A percentile compares a stretch with the other conserved stretches of the same genome.
Evolutionary conservation across 2,888 invertebrate species (phyloP).

Genomic region (Axea sp.): DNA sequence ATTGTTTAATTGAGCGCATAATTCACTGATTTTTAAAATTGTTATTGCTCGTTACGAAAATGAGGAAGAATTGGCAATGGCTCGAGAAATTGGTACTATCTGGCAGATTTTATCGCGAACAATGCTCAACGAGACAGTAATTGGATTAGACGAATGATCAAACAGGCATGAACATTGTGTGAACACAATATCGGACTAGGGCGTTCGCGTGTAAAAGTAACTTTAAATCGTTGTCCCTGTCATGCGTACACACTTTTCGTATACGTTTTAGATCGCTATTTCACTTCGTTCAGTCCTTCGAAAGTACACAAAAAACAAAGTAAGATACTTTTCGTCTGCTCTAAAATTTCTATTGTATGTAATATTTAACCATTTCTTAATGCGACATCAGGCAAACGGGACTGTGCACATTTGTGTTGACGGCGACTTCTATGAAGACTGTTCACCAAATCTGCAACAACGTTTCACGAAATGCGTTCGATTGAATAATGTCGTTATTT

Average conservation of each 20-base stretch:
- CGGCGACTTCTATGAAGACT: slow-evolving; percentile 43
- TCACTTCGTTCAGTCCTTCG: neutral
- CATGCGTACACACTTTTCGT: slow-evolving; percentile 8
- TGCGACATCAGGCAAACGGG: slow-evolving; percentile 17
- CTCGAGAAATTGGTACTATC: slow-evolving; percentile 57
- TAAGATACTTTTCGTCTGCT: slow-evolving; percentile 38
- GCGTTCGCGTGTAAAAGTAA: slow-evolving; percentile 31
- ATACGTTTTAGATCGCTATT: too few relatives aligned
- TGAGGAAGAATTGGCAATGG: slow-evolving; percentile 56
- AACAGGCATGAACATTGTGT: slow-evolving; percentile 54
- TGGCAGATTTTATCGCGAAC: slow-evolving; percentile 66
- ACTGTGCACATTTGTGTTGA: slow-evolving; percentile 38
- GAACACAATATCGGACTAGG: slow-evolving; percentile 48
- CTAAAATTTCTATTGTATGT: neutral
- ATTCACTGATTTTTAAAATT: too few relatives aligned
- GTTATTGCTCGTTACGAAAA: too few relatives aligned
- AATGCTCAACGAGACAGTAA: slow-evolving; percentile 63
- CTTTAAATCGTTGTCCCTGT: slow-evolving; percentile 26
- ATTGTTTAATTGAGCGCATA: too few relatives aligned
- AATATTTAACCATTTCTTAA: slow-evolving; percentile 18
- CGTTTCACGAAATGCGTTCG: slow-evolving; percentile 2
- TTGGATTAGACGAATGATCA: slow-evolving; percentile 68
- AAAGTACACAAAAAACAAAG: neutral
- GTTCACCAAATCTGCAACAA: slow-evolving; percentile 33
- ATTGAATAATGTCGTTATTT: neutral